These are phyloP conservation scores for Rhabdomys dilectus DNA, from an alignment of 2,113 vertebrate species.

Conservation along the genomic window DNA sequence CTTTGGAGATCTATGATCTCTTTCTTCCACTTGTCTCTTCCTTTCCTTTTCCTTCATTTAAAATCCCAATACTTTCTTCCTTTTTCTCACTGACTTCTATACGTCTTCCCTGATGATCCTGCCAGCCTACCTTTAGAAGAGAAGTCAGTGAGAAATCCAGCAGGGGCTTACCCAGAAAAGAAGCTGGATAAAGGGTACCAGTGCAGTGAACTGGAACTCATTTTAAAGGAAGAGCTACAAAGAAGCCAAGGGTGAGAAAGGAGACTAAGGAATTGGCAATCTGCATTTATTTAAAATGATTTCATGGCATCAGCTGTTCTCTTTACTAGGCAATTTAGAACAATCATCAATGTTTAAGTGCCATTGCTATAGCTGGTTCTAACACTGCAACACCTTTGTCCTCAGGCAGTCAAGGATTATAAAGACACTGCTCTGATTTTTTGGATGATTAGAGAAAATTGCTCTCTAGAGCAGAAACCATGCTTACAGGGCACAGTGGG, in stretches of 20 bases:
- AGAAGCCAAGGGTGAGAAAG: not conserved
- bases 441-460: not conserved
- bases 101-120: not conserved
- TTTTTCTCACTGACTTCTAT: not conserved
- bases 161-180: not conserved
- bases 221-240: not conserved
- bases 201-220: not conserved
- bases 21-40: not conserved
- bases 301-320: not conserved
- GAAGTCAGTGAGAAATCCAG: not conserved
- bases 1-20: not conserved
- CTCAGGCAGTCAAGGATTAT: not conserved
- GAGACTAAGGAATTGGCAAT: not conserved
- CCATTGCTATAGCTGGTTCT: not conserved
- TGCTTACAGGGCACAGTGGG: not conserved
- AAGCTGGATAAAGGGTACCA: no score
- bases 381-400: not conserved
- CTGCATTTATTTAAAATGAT: conserved; percentile 2
- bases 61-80: not conserved
- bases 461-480: conserved; percentile 44
- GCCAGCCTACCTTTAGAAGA: not conserved
- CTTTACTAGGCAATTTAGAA: conserved; percentile 27
- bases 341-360: not conserved
- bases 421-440: conserved; percentile 15
- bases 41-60: not conserved